These are phyloP conservation scores for Callorhinus ursinus DNA, from an alignment of 2,113 vertebrate genomes.

Conservation along the genomic window DNA sequence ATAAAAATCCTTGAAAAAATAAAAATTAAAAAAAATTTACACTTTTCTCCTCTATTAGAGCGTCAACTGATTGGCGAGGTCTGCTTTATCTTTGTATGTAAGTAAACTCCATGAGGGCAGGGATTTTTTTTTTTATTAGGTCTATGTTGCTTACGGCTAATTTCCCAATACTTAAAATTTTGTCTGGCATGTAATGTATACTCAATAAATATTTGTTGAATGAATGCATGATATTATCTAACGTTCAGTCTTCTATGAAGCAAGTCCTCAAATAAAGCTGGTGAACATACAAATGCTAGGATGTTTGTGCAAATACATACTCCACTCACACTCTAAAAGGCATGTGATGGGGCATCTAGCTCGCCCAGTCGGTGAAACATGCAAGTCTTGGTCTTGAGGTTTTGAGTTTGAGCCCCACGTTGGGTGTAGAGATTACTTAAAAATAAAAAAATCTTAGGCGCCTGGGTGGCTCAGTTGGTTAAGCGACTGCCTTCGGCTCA, in stretches of 20 bases:
- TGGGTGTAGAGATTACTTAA: background rate
- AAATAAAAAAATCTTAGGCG: background rate
- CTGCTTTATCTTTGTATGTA: constrained; percentile 14
- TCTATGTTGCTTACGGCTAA: constrained; percentile 29
- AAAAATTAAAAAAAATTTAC: background rate
- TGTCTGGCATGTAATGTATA: background rate
- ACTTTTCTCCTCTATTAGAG: background rate
- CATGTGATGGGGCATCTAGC: background rate
- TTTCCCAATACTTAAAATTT: constrained; percentile 25
- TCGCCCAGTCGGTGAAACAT: background rate
- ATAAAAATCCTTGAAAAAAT: background rate
- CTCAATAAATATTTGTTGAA: constrained; percentile 34
- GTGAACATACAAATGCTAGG: background rate
- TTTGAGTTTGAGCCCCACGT: background rate
- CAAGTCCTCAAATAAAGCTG: background rate
- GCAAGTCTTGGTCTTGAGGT: background rate
- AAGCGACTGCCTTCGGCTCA: background rate
- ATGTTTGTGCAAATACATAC: background rate
- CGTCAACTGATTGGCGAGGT: background rate
- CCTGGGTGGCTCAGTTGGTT: background rate
- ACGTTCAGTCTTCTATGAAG: background rate
- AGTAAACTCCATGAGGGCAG: background rate
- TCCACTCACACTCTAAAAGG: background rate
- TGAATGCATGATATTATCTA: background rate
- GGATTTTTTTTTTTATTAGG: background rate